A percentile compares a stretch with the other conserved stretches of the same genome.
These are phyloP conservation scores for Odobenus rosmarus DNA, from an alignment of 2,113 vertebrate genomes.

Conservation along the genomic window DNA sequence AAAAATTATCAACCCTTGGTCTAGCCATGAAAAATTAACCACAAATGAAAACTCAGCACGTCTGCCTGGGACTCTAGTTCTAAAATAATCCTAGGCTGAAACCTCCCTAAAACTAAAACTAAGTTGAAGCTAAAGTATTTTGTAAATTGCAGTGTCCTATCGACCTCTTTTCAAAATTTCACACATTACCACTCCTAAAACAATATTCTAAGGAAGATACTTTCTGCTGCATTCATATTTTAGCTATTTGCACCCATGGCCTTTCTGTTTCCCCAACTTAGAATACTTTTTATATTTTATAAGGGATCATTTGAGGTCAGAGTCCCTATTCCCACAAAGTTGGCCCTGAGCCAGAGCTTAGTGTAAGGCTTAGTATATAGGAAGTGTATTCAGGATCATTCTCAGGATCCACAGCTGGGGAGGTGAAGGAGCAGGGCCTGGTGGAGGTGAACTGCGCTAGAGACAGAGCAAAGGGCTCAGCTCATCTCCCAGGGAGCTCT, in stretches of 20 bases:
- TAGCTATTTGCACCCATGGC: slow-evolving; percentile 17
- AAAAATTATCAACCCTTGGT: slow-evolving; percentile 15
- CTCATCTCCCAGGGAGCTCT: background rate
- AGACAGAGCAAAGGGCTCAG: background rate
- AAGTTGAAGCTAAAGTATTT: background rate
- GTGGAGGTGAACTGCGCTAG: background rate
- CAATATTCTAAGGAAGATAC: background rate
- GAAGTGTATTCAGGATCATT: background rate
- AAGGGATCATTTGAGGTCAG: background rate
- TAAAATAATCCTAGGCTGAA: slow-evolving; percentile 39
- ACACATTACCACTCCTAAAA: background rate
- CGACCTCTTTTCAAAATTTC: slow-evolving; percentile 30
- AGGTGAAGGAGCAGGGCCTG: background rate
- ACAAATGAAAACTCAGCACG: slow-evolving; percentile 45
- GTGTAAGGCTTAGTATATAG: background rate
- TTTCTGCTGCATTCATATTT: background rate
- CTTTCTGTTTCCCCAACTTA: background rate
- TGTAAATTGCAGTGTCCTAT: background rate
- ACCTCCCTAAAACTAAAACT: background rate
- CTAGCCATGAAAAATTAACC: slow-evolving; percentile 43
- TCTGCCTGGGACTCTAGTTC: slow-evolving; percentile 21
- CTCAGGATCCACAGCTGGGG: background rate
- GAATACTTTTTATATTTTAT: background rate
- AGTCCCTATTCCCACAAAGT: background rate
- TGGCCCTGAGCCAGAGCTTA: background rate